Base-by-base conservation (phyloP, 1,140 invertebrate species). In the Notospermus geniculatus region DNA sequence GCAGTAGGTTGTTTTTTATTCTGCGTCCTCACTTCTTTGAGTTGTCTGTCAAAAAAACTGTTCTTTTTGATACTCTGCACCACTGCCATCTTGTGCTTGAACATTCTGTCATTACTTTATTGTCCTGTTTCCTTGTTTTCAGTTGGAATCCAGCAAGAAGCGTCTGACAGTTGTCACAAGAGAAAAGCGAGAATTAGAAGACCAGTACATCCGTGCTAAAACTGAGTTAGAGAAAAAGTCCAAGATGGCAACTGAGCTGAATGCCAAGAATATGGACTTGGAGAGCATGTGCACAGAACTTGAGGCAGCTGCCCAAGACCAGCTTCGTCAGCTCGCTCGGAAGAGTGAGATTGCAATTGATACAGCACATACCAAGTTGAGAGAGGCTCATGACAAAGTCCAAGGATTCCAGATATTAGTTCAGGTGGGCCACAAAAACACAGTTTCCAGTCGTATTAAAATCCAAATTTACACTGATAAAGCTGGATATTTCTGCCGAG, bases 261-360 rank as follows among this genome's bases (percentile, higher is more conserved):
- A 69, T 4, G 60, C 61, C n/a, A 66, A 69, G 59, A 66, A 70
- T n/a, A 57, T 56, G 17, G 70, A 74, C 41, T 56, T 78, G 39
- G 70, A 80, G 60, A 41, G 63, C 4, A 69, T 74, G 27, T 59
- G 79, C 50, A 53, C 60, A 1, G 74, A 76, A n/a, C 58, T 80
- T 50, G 74, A 80, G 59, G 60, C 59, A 7, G 69, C 75, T 22
- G 76, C 75, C 2, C 68, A 77, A 32, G 69, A 77, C 28, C 78
- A 80, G 59, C 64, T 80, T 46, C 71, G 71, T 27, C 63, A 66
- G 1, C 63, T 80, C 29, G 77, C 77, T 9, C 53, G 57, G 25
- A 75, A 79, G 53, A 78, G 77, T 58, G 78, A 80, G 64, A 66
- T 66, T 9, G 77, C 78, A 1, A 72, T 80, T 22, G 75, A 78